Percentiles rank a stretch among this genome's conserved stretches.
These are phyloP conservation scores for Holacanthella duospinosa DNA, from an alignment of 2,888 invertebrate species.

Conservation along the genomic window DNA sequence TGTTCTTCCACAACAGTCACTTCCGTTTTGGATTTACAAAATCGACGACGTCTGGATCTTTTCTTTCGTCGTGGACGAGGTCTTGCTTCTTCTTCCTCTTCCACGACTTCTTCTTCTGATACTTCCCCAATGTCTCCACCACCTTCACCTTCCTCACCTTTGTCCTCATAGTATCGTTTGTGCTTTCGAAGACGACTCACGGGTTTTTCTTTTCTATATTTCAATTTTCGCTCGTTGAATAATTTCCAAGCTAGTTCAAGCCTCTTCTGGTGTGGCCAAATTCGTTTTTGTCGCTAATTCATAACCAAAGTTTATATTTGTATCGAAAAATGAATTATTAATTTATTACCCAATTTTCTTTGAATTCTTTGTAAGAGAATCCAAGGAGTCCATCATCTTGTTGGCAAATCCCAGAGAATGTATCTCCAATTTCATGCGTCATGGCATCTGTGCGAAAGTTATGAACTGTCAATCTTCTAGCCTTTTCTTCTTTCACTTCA, in stretches of 20 bases:
- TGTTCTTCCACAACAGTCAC: constrained; percentile 16
- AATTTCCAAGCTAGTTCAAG: constrained; percentile 29
- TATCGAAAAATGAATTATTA: not conserved
- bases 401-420: not conserved
- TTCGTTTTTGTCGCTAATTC: constrained; percentile 13
- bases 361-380: not conserved
- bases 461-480: not conserved
- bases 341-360: not conserved
- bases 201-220: constrained; percentile 19
- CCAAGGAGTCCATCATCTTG: not conserved
- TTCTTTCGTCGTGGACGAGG: not conserved
- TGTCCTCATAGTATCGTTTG: not conserved
- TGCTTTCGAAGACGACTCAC: not conserved
- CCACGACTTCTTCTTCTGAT: not conserved
- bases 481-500: not conserved
- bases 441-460: not conserved
- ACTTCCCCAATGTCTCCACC: constrained; percentile 2
- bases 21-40: constrained; percentile 4
- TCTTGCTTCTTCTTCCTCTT: not conserved
- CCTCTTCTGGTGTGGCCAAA: constrained; percentile 24
- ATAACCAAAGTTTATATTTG: not conserved
- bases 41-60: constrained; percentile 8
- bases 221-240: constrained; percentile 21
- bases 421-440: not conserved
- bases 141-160: constrained; percentile 8